Evolutionary conservation across 2,888 invertebrate species (phyloP).

Genomic region (Gerris lacustris): DNA sequence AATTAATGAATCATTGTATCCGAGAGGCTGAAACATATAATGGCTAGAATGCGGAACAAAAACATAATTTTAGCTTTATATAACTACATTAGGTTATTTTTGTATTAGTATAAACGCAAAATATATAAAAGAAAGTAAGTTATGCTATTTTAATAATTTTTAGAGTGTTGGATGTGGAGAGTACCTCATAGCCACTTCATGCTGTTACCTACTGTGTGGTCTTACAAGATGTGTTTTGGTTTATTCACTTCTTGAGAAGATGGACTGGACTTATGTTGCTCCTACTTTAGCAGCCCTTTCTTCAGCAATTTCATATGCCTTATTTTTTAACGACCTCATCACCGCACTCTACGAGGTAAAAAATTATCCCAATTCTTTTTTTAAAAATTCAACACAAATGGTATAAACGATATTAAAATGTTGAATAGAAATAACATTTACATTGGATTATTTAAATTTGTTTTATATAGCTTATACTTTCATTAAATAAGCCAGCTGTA

Average conservation of each 20-base stretch:
- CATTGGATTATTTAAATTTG: no score
- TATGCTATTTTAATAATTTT: background rate
- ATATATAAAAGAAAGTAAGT: background rate
- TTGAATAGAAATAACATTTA: no score
- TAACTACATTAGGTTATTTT: no score
- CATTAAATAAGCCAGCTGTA: no score
- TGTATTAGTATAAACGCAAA: no score
- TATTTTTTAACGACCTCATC: constrained; percentile 34
- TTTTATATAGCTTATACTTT: no score
- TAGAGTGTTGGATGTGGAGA: constrained; percentile 19
- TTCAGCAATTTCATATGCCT: constrained; percentile 31
- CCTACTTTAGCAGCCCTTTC: constrained; percentile 30
- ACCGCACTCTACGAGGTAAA: constrained; percentile 34
- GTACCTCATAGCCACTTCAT: constrained; percentile 25
- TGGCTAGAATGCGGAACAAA: no score
- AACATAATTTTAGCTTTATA: no score
- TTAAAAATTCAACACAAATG: no score
- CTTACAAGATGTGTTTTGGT: constrained; percentile 27
- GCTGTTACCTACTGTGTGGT: constrained; percentile 33
- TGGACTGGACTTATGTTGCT: constrained; percentile 32
- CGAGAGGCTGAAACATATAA: no score
- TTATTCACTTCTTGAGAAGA: constrained; percentile 25
- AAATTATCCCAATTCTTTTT: background rate
- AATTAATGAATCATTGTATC: no score
- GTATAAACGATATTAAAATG: no score